These are phyloP conservation scores for Clusia tigrina DNA, from an alignment of 2,888 invertebrate genomes.

Conservation along the genomic window DNA sequence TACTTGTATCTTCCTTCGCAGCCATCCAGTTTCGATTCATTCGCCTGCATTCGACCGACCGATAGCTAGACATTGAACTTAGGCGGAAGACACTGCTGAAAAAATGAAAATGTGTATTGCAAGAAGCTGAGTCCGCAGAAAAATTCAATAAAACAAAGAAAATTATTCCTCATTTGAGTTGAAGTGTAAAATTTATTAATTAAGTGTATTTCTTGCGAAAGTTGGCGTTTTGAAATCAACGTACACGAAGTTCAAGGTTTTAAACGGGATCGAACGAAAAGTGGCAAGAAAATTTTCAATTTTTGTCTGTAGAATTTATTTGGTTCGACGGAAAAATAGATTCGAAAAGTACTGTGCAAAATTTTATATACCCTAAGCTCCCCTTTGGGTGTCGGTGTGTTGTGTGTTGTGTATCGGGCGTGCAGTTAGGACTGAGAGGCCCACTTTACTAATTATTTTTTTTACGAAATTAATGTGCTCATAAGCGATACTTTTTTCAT, in stretches of 20 bases:
- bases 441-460: not conserved
- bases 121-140: conserved; percentile 3
- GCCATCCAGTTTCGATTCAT: no score
- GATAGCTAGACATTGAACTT: conserved; percentile 40
- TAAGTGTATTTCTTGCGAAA: no score
- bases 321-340: not conserved
- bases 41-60: conserved; percentile 36
- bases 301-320: not conserved
- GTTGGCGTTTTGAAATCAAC: no score
- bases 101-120: conserved; percentile 19
- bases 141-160: conserved; percentile 19
- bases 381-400: no score
- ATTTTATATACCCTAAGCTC: conserved; percentile 54
- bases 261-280: not conserved
- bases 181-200: no score
- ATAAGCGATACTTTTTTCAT: no score
- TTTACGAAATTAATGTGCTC: no score
- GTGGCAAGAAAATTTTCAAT: conserved; percentile 33
- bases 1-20: no score
- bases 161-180: no score
- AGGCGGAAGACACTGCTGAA: conserved; percentile 30
- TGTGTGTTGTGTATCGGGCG: no score
- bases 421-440: no score
- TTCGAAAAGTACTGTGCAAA: conserved; percentile 39
- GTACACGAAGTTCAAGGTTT: no score